These are phyloP conservation scores for Cariama cristata DNA, from an alignment of 2,113 vertebrate genomes.

Conservation along the genomic window DNA sequence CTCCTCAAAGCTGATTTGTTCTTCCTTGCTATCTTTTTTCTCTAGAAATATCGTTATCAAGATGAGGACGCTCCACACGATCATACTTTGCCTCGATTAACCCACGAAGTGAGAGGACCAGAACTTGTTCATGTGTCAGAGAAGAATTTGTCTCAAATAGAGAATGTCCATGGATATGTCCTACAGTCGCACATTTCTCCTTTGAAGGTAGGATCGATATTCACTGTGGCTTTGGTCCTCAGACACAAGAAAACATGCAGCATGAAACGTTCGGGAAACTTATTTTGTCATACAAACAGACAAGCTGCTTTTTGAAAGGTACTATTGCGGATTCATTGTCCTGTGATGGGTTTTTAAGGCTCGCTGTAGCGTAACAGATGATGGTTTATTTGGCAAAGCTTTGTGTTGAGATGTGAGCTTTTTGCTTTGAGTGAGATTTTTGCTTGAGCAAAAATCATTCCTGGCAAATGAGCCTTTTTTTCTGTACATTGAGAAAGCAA, in stretches of 20 bases:
- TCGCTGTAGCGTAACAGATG: neutral
- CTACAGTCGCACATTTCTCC: constrained; percentile 96
- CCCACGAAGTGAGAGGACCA: constrained; percentile 88
- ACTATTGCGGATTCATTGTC: neutral
- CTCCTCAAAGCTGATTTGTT: neutral
- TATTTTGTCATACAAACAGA: neutral
- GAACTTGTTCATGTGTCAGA: constrained; percentile 96
- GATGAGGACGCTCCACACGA: constrained; percentile 91
- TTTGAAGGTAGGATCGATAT: constrained; percentile 83
- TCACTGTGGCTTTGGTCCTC: neutral
- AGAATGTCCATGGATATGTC: constrained; percentile 96
- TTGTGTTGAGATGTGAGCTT: neutral
- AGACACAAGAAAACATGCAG: fast-evolving
- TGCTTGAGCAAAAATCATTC: neutral
- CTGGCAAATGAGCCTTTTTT: neutral
- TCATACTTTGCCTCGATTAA: constrained; percentile 90
- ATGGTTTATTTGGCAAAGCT: neutral
- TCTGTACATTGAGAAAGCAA: neutral
- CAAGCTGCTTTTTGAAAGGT: neutral
- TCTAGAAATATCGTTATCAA: constrained; percentile 92
- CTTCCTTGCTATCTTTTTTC: neutral
- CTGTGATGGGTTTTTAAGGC: neutral
- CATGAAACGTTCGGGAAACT: neutral
- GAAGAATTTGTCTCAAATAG: constrained; percentile 96
- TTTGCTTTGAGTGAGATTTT: neutral